phyloP scores from a whole-genome alignment of 2,888 invertebrate species.

The Biston betularia region DNA sequence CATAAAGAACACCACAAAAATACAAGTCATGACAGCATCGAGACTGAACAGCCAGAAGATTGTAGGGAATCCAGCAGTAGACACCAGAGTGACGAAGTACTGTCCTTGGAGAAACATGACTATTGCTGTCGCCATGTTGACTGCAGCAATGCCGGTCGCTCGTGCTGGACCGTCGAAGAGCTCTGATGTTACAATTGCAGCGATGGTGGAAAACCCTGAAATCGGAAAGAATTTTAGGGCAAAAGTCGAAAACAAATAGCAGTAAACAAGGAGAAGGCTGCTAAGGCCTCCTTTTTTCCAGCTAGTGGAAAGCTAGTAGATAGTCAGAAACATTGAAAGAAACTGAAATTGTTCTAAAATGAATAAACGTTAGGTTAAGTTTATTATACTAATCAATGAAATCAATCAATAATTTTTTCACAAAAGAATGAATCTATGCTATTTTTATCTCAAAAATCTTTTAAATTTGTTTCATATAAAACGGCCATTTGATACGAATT shows the following conservation, averaged over 20 bases:
- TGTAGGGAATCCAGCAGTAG: conserved; percentile 53
- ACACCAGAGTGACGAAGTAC: conserved; percentile 58
- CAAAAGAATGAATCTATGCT: no score
- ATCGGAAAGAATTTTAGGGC: conserved; percentile 16
- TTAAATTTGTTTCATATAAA: no score
- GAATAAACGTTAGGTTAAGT: no score
- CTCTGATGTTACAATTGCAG: conserved; percentile 64
- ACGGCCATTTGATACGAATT: no score
- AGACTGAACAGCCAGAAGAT: conserved; percentile 43
- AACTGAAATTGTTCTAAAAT: no score
- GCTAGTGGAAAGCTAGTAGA: no score
- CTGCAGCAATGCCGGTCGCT: conserved; percentile 53
- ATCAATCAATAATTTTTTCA: no score
- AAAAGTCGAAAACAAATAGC: not conserved
- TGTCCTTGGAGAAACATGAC: conserved; percentile 44
- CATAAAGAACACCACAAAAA: conserved; percentile 58
- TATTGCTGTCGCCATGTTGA: conserved; percentile 34
- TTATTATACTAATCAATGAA: no score
- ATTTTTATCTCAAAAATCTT: no score
- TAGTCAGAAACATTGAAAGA: no score
- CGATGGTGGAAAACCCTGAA: conserved; percentile 67
- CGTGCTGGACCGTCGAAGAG: conserved; percentile 65
- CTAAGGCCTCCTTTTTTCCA: no score
- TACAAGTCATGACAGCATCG: conserved; percentile 51
- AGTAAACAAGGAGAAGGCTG: no score